phyloP scores from a whole-genome alignment of 2,888 invertebrate species.

The Apamea anceps region DNA sequence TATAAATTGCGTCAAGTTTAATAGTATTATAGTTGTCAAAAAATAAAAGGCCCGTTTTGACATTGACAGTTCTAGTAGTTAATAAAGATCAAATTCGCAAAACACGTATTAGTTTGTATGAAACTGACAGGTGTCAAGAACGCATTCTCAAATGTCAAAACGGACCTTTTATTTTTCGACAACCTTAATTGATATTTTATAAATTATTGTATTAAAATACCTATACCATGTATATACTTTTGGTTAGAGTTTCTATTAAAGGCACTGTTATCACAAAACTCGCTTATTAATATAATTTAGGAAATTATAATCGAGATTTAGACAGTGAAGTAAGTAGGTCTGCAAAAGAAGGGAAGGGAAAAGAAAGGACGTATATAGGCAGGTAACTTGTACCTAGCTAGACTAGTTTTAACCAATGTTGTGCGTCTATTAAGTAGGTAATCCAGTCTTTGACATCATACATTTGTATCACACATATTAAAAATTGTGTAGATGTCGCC shows the following conservation, averaged over 20 bases:
- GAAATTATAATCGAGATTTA: background rate
- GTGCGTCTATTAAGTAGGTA: background rate
- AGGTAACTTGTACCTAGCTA: background rate
- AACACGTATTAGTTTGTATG: no score
- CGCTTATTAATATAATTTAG: background rate
- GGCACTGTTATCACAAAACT: conserved; percentile 53
- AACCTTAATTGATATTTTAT: background rate
- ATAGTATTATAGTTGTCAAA: background rate
- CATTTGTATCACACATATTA: background rate
- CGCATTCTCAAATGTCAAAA: no score
- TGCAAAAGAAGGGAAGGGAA: no score
- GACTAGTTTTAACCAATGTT: background rate
- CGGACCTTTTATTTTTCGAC: no score
- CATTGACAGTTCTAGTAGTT: no score
- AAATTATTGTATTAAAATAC: background rate
- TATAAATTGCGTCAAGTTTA: conserved; percentile 22
- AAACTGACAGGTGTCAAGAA: no score
- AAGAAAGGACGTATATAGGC: no score
- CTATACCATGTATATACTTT: conserved; percentile 1
- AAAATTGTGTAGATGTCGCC: background rate
- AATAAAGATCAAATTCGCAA: no score
- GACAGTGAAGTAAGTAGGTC: background rate
- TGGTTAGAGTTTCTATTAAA: conserved; percentile 17
- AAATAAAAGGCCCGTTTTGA: no score
- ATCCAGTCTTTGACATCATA: background rate